phyloP scores from a whole-genome alignment of 23 tunicate genomes.

The Styela plicata region DNA sequence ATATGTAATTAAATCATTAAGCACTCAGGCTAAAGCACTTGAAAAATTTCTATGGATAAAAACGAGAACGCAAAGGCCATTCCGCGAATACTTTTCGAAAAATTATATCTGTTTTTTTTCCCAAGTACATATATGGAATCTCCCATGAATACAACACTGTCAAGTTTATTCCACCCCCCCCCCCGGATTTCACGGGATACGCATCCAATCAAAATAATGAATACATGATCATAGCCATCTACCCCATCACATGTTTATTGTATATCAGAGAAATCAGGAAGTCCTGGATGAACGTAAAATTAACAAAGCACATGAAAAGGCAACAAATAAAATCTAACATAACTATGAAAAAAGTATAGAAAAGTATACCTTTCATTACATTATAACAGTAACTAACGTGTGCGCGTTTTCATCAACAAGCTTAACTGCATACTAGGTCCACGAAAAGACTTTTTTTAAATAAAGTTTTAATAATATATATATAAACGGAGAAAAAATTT shows the following conservation, averaged over 20 bases:
- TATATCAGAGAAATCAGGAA: not conserved
- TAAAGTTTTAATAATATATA: no score
- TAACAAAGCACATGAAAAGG: not conserved
- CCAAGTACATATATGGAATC: not conserved
- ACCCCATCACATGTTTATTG: not conserved
- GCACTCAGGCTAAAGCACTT: no score
- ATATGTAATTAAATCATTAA: slow-evolving; percentile 1
- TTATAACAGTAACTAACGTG: no score
- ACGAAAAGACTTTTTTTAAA: no score
- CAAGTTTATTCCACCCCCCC: no score
- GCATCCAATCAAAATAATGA: not conserved
- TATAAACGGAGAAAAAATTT: no score
- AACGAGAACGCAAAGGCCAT: no score
- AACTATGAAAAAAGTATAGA: not conserved
- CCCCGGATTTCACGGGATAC: slow-evolving; percentile 3
- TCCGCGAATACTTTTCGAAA: not conserved
- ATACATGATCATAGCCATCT: not conserved
- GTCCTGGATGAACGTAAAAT: not conserved
- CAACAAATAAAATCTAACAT: no score
- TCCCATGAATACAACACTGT: not conserved
- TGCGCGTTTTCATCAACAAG: no score
- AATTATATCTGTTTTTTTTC: no score
- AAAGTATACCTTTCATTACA: not conserved
- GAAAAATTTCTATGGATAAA: no score
- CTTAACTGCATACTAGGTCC: no score